Evolutionary conservation across 2,113 vertebrate species (phyloP), one percentile per base, ranked within the genome.

Genomic region (Anser cygnoides): DNA sequence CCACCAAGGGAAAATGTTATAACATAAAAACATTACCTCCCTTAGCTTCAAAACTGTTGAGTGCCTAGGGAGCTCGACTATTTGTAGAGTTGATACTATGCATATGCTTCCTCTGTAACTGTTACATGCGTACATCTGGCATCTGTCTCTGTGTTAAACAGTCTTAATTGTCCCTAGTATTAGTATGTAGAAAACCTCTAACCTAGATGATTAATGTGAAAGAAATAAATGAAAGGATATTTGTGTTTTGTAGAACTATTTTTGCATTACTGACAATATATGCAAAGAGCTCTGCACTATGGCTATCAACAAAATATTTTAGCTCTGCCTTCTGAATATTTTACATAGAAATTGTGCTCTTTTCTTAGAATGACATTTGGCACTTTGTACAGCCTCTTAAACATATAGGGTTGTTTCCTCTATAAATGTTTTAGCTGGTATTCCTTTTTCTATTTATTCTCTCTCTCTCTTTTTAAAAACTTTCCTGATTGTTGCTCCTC

Each of bases 1-100:
- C 71, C 71, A 96, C 95, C 95, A 97, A 97, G 97, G 90, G 96
- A 96, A 97, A 97, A 97, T 97, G 87, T 96, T 97, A 59, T 71
- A 97, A 97, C 92, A 97, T 96, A 96, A 97, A 98, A 98, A 96
- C 93, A 96, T 97, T 96, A 91, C 89, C 85, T 97, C 80, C 93
- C 94, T 94, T 86, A 95, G 93, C 97, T 98, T 97, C 94, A 95
- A 82, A 96, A 92, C 93, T 96, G 94, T 87, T 6, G 84, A 62
- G 65, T 88, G 89, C 77, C 96, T 96, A 65, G 62, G 89, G 94
- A 98, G 59, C 62, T 70, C 4, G 28, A 92, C 89, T 96, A 95
- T 97, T 96, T 97, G 89, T 93, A 94, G 83, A 97, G 92, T 82
- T 95, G 96, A 95, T 97, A 95, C 70, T 88, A 93, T 52, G 78